Evolutionary conservation across 2,797 vertebrate genomes (phyloP).

Genomic region (Cottoperca gobio): DNA sequence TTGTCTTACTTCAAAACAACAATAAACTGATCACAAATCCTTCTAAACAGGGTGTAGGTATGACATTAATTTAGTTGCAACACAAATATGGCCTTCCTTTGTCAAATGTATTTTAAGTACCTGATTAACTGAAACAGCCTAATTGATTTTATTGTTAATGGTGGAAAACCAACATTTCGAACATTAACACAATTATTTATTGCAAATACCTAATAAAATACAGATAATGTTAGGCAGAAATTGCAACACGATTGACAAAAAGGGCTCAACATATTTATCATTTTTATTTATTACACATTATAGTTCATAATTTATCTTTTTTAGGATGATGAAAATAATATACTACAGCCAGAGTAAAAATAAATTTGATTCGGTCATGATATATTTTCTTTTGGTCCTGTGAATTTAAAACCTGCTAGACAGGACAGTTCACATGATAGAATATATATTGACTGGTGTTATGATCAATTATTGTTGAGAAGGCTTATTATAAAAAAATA

Average conservation of each 20-base stretch:
- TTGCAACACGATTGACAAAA: background rate
- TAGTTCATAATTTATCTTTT: background rate
- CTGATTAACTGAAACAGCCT: no score
- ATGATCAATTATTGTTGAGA: background rate
- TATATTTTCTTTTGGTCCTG: background rate
- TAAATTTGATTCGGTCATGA: background rate
- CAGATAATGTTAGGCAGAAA: background rate
- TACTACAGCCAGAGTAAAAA: background rate
- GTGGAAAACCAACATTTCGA: background rate
- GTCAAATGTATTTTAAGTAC: background rate
- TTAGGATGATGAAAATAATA: background rate
- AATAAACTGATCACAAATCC: background rate
- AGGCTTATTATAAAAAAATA: background rate
- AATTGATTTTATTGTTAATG: background rate
- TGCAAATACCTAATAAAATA: background rate
- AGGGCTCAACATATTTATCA: background rate
- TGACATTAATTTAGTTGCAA: no score
- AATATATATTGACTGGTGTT: background rate
- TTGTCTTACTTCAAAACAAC: background rate
- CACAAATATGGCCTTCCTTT: background rate
- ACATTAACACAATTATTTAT: background rate
- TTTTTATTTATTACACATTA: background rate
- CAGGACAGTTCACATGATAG: background rate
- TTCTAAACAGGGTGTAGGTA: no score
- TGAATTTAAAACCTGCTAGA: background rate